Base-by-base conservation (phyloP, 2,797 vertebrate species). In the Sebastes melanostomus region DNA sequence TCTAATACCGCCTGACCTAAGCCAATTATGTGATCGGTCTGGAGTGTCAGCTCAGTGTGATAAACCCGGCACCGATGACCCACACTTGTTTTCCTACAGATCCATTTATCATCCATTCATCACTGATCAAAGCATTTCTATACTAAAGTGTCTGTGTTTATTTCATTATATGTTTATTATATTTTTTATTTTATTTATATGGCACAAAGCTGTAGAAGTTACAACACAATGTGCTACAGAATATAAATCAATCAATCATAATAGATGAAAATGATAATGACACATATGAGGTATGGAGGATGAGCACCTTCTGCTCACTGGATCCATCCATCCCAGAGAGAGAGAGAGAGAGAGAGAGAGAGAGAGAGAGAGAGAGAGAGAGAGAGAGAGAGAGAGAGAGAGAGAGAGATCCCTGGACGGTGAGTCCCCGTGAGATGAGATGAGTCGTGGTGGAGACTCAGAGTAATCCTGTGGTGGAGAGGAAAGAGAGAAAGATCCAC, bases 21-120 rank as follows among this genome's bases (percentile, higher is more conserved):
- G 89, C 89, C 91, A 93, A 94, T 95, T 93, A 95, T 72, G 81
- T 78, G 83, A 81, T 86, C 72, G 72, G 86, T 83, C 63, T 87
- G 77, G 70, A 68, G 62, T 42, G 77, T 80, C 77, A 85, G 76
- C 78, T 54, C 6, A 27, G 75, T 88, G 73, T 68, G 71, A 84
- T 79, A 79, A 91, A 76, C 67, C 73, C 32, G 68, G 27, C 66
- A 66, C 14, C 1, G 68, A 8, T 72, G 54, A 55, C 62, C 32
- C 32, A 60, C 24, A 30, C 42, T n/a, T 63, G 54, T 85, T 77
- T 27, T 59, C 61, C 24, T 63, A 18, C 6, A 18, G 42, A 46
- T 16, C 16, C 16, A 46, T 46, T 18, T 18, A 46, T 46, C 46
- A 67, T 18, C 32, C 16, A n/a, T 32, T 20, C 20, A 29, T 29